Conservation (phyloP, 2,797 vertebrate species). For the Girardinus metallicus region DNA sequence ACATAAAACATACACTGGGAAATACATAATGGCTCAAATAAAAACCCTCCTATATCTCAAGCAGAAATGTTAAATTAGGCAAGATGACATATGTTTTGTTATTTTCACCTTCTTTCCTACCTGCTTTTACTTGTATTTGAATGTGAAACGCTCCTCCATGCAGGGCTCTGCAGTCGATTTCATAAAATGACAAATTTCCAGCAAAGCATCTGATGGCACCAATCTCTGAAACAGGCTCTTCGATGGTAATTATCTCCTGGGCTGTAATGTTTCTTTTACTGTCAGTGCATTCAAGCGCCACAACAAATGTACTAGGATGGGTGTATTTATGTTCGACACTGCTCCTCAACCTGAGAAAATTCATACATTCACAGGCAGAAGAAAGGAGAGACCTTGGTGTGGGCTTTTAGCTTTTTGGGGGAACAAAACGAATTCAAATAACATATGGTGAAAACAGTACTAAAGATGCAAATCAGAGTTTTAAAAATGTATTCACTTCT, state of each 20-base stretch:
- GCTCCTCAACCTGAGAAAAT: constrained; percentile 70
- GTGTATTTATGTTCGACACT: constrained; percentile 80
- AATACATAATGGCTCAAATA: not conserved
- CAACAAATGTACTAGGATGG: constrained; percentile 75
- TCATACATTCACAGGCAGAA: not conserved
- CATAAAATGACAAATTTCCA: constrained; percentile 65
- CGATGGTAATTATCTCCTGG: constrained; percentile 80
- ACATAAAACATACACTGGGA: not conserved
- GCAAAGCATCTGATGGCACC: constrained; percentile 78
- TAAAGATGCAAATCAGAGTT: not conserved
- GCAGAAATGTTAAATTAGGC: not conserved
- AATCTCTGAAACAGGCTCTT: constrained; percentile 75
- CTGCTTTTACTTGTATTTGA: constrained; percentile 82
- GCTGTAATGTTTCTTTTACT: constrained; percentile 83
- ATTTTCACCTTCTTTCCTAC: constrained; percentile 58
- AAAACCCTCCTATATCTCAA: constrained; percentile 5
- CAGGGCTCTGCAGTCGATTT: constrained; percentile 74
- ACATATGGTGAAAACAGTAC: not conserved
- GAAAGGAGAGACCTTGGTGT: not conserved
- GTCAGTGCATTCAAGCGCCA: constrained; percentile 85
- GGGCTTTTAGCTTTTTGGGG: not conserved
- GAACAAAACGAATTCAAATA: not conserved
- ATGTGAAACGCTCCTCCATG: constrained; percentile 80
- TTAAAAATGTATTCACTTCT: not conserved
- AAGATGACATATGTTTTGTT: not conserved